Evolutionary conservation across 1,140 invertebrate genomes (phyloP).

Genomic region (Trichoplusia ni): DNA sequence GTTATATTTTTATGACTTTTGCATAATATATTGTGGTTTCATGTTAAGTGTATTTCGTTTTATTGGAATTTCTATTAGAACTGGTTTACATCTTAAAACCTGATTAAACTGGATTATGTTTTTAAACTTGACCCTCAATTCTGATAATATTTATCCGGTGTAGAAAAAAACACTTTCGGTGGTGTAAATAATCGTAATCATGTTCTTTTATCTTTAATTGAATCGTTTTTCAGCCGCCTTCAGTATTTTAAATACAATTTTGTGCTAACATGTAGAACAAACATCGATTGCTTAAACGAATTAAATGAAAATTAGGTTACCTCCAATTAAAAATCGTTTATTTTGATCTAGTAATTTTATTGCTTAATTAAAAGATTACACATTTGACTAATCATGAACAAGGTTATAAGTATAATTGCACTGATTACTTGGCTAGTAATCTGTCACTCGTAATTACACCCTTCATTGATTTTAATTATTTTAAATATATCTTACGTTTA

Average conservation of each 20-base stretch:
- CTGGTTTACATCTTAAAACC: neutral
- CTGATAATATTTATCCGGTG: too few relatives aligned
- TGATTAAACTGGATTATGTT: neutral
- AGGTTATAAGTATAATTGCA: slow-evolving; percentile 6
- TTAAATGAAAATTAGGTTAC: neutral
- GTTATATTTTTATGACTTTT: slow-evolving; percentile 20
- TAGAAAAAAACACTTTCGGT: too few relatives aligned
- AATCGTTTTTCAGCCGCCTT: too few relatives aligned
- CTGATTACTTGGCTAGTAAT: slow-evolving; percentile 11
- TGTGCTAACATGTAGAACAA: too few relatives aligned
- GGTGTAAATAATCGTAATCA: too few relatives aligned
- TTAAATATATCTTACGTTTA: too few relatives aligned
- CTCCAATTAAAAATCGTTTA: slow-evolving; percentile 32
- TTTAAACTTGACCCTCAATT: too few relatives aligned
- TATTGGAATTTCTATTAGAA: slow-evolving; percentile 23
- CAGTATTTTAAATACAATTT: too few relatives aligned
- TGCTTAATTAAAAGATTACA: slow-evolving; percentile 15
- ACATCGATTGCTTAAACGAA: slow-evolving; percentile 3
- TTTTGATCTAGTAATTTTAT: slow-evolving; percentile 25
- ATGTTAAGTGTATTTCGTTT: slow-evolving; percentile 19
- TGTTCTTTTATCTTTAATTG: too few relatives aligned
- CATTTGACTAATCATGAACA: slow-evolving; percentile 20
- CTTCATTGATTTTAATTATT: too few relatives aligned
- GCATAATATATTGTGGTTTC: slow-evolving; percentile 26
- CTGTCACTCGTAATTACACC: slow-evolving; percentile 18